Percentiles rank a stretch among this genome's conserved stretches.
phyloP scores from a whole-genome alignment of 2,113 vertebrate genomes.

The Nanorana parkeri region DNA sequence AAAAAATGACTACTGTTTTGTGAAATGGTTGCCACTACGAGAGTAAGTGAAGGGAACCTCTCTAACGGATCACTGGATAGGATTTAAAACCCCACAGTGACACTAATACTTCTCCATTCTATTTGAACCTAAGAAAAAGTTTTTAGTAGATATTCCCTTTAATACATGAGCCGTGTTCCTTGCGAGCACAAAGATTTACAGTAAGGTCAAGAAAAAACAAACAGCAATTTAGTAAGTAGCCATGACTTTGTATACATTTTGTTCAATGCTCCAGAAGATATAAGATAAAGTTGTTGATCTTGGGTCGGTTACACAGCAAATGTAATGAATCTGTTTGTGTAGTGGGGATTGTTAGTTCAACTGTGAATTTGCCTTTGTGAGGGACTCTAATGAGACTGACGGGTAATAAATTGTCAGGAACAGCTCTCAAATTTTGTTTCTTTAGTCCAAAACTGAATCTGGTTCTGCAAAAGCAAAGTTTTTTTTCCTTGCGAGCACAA shows the following conservation, averaged over 20 bases:
- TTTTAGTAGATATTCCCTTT: too few species aligned
- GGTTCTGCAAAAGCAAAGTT: constrained; percentile 13
- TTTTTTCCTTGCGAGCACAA: constrained; percentile 58
- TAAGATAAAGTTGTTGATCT: constrained; percentile 23
- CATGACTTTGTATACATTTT: neutral
- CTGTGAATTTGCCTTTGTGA: constrained; percentile 43
- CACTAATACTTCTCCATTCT: too few species aligned
- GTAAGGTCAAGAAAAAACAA: constrained; percentile 18
- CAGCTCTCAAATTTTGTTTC: constrained; percentile 57
- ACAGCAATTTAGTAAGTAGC: constrained; percentile 13
- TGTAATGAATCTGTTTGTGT: neutral
- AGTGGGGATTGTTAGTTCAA: neutral
- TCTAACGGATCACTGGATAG: too few species aligned
- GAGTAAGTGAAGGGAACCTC: too few species aligned
- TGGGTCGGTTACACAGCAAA: constrained; percentile 19
- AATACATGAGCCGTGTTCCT: too few species aligned
- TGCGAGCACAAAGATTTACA: too few species aligned
- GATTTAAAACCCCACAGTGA: too few species aligned
- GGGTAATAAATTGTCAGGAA: constrained; percentile 54
- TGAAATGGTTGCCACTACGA: too few species aligned
- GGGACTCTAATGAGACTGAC: constrained; percentile 37
- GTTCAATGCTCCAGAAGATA: neutral
- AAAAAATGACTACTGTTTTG: too few species aligned
- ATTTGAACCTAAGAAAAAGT: too few species aligned
- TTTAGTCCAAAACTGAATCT: constrained; percentile 59